Conservation (phyloP, 2,113 vertebrate species). For the Herpailurus yagouaroundi region DNA sequence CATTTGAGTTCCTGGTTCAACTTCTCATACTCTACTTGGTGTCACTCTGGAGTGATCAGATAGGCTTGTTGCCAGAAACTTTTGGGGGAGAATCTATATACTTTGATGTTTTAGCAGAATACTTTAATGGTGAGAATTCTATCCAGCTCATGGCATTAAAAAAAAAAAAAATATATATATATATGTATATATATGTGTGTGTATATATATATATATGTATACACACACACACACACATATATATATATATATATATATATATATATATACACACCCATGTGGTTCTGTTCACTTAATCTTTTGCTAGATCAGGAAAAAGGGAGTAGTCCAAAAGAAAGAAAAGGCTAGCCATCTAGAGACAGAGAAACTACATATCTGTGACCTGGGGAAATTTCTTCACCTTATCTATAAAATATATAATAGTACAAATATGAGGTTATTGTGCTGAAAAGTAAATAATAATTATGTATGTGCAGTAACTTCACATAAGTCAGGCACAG, state of each 20-base stretch:
- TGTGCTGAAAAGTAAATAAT: background rate
- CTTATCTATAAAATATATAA: background rate
- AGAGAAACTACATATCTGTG: background rate
- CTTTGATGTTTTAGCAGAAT: background rate
- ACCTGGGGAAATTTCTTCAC: background rate
- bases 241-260: too few species aligned
- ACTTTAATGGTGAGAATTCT: slow-evolving; percentile 9
- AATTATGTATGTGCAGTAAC: background rate
- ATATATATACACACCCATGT: too few species aligned
- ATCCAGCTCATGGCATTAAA: background rate
- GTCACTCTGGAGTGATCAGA: background rate
- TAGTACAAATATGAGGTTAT: background rate
- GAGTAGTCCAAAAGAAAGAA: background rate
- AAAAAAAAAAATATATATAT: accelerated
- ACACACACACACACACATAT: accelerated
- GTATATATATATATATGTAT: too few species aligned
- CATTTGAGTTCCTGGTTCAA: background rate
- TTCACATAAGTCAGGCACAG: background rate
- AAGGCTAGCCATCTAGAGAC: background rate
- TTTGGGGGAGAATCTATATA: background rate
- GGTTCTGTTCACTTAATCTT: background rate
- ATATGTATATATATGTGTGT: too few species aligned
- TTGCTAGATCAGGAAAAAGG: background rate
- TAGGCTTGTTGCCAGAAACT: background rate
- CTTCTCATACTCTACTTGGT: background rate